Evolutionary conservation across 1,140 invertebrate species (phyloP).

Genomic region (Leguminivora glycinivorella): DNA sequence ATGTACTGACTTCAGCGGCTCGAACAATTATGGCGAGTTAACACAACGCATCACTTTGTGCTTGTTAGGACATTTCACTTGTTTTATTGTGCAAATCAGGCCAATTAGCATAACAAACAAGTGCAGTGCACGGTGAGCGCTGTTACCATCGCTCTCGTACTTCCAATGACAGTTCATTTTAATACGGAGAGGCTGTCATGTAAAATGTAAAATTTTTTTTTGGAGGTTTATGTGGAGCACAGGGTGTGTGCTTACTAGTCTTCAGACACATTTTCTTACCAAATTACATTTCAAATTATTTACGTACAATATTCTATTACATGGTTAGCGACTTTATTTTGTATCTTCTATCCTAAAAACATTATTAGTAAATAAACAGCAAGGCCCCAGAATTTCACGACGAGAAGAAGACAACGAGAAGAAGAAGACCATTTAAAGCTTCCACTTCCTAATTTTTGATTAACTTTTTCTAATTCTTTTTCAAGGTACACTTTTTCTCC

Average conservation of each 20-base stretch:
- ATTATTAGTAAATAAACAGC: neutral
- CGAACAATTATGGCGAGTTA: conserved; percentile 33
- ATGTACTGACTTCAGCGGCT: conserved; percentile 10
- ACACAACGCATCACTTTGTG: conserved; percentile 33
- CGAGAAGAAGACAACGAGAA: neutral
- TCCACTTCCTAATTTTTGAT: conserved; percentile 40
- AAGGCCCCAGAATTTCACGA: neutral
- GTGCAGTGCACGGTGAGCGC: conserved; percentile 27
- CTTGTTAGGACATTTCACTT: conserved; percentile 47
- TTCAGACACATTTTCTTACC: no score
- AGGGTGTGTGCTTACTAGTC: no score
- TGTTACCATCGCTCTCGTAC: neutral
- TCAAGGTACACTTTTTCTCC: conserved; percentile 58
- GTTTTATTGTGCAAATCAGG: conserved; percentile 66
- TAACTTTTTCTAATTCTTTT: conserved; percentile 56
- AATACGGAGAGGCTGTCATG: no score
- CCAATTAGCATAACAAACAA: conserved; percentile 72
- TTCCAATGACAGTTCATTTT: no score
- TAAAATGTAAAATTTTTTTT: no score
- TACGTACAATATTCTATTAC: neutral
- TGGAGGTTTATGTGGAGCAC: no score
- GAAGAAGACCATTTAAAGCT: neutral
- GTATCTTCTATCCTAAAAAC: neutral
- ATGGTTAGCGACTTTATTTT: neutral
- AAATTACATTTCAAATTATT: neutral